A percentile compares a stretch with the other conserved stretches of the same genome.
These are phyloP conservation scores for Dynastes maya DNA, from an alignment of 2,888 invertebrate species.

Conservation along the genomic window DNA sequence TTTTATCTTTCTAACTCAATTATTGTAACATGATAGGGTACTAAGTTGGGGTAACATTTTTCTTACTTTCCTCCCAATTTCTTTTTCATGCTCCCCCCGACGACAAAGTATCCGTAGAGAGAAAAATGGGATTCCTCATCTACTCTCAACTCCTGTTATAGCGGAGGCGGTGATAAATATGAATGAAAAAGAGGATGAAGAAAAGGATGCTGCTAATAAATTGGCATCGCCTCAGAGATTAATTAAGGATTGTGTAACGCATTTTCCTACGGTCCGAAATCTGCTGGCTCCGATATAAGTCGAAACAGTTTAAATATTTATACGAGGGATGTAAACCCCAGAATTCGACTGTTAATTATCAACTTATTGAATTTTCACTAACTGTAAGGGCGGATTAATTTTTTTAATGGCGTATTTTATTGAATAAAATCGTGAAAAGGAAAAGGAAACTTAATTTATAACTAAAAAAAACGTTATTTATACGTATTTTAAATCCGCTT, in stretches of 20 bases:
- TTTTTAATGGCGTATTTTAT: neutral
- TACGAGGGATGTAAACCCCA: neutral
- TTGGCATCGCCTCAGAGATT: slow-evolving; percentile 41
- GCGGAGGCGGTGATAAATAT: slow-evolving; percentile 47
- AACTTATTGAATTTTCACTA: neutral
- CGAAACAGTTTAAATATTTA: slow-evolving; percentile 38
- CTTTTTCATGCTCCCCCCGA: slow-evolving; percentile 17
- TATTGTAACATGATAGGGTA: slow-evolving; percentile 51
- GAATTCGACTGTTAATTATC: neutral
- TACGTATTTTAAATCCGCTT: too few species aligned
- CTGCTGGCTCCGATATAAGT: neutral
- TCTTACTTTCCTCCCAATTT: slow-evolving; percentile 25
- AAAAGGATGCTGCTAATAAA: slow-evolving; percentile 46
- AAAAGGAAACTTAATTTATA: neutral
- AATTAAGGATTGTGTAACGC: slow-evolving; percentile 40
- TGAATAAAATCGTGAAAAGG: neutral
- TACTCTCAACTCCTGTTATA: slow-evolving; percentile 10
- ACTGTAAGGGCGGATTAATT: neutral
- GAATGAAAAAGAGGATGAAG: slow-evolving; percentile 44
- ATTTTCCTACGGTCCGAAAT: slow-evolving; percentile 14
- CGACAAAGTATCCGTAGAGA: slow-evolving; percentile 35
- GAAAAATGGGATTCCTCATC: slow-evolving; percentile 48
- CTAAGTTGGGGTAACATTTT: slow-evolving; percentile 48
- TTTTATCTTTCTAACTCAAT: slow-evolving; percentile 52
- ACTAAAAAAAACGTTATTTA: too few species aligned